A percentile compares a stretch with the other conserved stretches of the same genome.
Evolutionary conservation across 2,797 vertebrate species (phyloP).

Genomic region (Uromys caudimaculatus): DNA sequence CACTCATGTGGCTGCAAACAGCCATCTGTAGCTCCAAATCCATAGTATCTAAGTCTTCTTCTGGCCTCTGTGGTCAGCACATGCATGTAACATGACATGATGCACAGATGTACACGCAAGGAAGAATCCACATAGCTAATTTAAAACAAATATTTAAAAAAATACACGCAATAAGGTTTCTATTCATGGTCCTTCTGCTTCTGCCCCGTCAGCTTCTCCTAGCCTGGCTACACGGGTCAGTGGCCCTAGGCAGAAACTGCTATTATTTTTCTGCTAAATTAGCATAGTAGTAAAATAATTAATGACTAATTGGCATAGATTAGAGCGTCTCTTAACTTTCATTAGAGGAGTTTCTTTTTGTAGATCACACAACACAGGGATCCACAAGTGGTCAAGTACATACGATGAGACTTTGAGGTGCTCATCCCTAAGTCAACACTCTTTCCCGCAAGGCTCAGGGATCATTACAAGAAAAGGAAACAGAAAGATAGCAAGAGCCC

Average conservation of each 20-base stretch:
- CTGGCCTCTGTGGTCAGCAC: too few relatives aligned
- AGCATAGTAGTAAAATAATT: background rate
- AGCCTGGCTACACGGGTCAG: background rate
- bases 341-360: background rate
- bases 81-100: background rate
- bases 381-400: background rate
- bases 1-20: background rate
- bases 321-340: background rate
- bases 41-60: background rate
- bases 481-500: background rate
- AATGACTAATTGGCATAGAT: background rate
- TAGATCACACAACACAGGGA: background rate
- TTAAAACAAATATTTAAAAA: background rate
- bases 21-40: too few relatives aligned
- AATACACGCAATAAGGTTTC: background rate
- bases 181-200: background rate
- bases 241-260: background rate
- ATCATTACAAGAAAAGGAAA: background rate
- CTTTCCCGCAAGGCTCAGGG: background rate
- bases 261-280: background rate
- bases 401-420: too few relatives aligned
- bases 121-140: background rate
- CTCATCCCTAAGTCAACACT: background rate
- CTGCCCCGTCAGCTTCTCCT: too few relatives aligned
- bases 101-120: background rate